Conservation (phyloP, 2,888 invertebrate genomes). For the Deilephila porcellus region DNA sequence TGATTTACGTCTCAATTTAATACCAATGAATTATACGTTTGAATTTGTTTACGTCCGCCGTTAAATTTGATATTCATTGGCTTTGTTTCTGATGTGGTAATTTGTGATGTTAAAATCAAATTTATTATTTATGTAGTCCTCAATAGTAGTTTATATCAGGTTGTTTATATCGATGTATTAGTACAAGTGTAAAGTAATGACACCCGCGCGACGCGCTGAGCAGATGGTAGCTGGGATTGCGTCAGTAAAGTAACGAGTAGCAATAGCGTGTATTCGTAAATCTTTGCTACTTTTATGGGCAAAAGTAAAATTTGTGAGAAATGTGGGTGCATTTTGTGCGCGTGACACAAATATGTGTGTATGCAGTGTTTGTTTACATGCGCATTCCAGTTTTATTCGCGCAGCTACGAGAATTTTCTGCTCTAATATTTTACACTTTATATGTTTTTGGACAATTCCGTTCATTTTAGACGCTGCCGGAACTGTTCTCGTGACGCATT, state of each 20-base stretch:
- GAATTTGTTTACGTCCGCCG: not conserved
- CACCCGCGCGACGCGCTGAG: not conserved
- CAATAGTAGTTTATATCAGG: not conserved
- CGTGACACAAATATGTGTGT: conserved; percentile 2
- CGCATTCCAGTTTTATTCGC: conserved; percentile 9
- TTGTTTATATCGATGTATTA: not conserved
- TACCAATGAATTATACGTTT: conserved; percentile 11
- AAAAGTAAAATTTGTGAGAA: not conserved
- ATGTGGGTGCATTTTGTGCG: not conserved
- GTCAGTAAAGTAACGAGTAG: not conserved
- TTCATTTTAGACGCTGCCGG: not conserved
- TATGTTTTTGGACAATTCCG: conserved; percentile 2
- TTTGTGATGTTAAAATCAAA: conserved; percentile 3
- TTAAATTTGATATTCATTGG: not conserved
- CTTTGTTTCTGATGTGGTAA: not conserved
- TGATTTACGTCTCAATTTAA: conserved; percentile 24
- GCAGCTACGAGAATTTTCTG: not conserved
- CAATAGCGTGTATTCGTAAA: not conserved
- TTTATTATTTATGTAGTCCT: not conserved
- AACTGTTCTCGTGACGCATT: not conserved
- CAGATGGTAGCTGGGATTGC: not conserved
- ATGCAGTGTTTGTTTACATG: conserved; percentile 14
- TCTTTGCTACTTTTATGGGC: conserved; percentile 3
- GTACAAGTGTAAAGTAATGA: not conserved
- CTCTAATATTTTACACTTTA: conserved; percentile 2